Evolutionary conservation across 2,888 invertebrate genomes (phyloP).

Genomic region (Eueremaeus valkanovi): DNA sequence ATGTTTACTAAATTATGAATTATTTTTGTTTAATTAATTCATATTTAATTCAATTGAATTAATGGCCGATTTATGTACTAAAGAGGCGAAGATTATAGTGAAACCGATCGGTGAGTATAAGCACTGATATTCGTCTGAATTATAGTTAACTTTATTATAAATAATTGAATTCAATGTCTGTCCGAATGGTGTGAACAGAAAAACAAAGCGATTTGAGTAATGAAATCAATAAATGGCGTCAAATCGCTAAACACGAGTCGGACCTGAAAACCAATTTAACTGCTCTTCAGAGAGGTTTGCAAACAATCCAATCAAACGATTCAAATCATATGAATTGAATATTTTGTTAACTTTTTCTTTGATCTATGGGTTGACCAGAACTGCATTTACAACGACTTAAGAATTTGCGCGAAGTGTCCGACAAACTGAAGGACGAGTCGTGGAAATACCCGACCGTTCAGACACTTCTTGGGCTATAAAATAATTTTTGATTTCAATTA

Average conservation of each 20-base stretch:
- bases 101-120: neutral
- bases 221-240: conserved; percentile 3
- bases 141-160: too few relatives aligned
- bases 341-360: neutral
- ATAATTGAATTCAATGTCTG: neutral
- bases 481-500: too few relatives aligned
- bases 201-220: conserved; percentile 20
- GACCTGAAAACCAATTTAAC: conserved; percentile 39
- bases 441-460: conserved; percentile 47
- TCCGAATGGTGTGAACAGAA: neutral
- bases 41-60: conserved; percentile 1
- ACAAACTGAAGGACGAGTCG: conserved; percentile 46
- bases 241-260: neutral
- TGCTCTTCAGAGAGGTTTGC: conserved; percentile 42
- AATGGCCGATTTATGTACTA: neutral
- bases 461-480: conserved; percentile 44
- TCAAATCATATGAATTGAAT: too few relatives aligned
- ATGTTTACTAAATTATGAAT: too few relatives aligned
- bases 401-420: conserved; percentile 44
- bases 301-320: too few relatives aligned
- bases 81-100: neutral
- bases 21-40: neutral
- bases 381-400: conserved; percentile 44
- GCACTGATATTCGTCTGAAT: too few relatives aligned
- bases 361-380: conserved; percentile 34